Conservation (phyloP, 2,888 invertebrate genomes). For the Ochropleura leucogaster region DNA sequence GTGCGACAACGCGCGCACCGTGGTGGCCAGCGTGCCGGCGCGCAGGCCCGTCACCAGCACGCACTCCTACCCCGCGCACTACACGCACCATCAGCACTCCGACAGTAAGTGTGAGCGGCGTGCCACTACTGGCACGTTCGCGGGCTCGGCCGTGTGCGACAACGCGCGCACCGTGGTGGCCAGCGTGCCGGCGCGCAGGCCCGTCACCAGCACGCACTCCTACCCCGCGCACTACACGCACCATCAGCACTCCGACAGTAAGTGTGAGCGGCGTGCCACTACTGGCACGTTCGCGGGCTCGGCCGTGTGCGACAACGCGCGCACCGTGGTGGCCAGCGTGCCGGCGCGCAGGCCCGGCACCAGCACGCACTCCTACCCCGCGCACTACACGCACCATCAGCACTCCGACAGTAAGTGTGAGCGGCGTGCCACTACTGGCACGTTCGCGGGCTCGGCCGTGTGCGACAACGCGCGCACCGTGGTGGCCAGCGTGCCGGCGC, state of each 20-base stretch:
- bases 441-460: conserved; percentile 83
- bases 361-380: conserved; percentile 49
- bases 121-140: conserved; percentile 80
- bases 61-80: conserved; percentile 60
- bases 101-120: conserved; percentile 49
- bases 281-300: not conserved
- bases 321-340: conserved; percentile 75
- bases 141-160: conserved; percentile 93
- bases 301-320: not conserved
- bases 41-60: conserved; percentile 76
- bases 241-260: conserved; percentile 64
- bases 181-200: conserved; percentile 88
- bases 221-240: conserved; percentile 61
- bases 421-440: not conserved
- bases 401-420: conserved; percentile 60
- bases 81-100: conserved; percentile 59
- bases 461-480: too few relatives aligned
- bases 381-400: conserved; percentile 59
- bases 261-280: not conserved
- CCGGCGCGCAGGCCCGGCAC: conserved; percentile 78
- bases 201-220: conserved; percentile 27
- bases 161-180: conserved; percentile 93
- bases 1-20: conserved; percentile 9
- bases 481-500: too few relatives aligned
- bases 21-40: conserved; percentile 76